Conservation (phyloP, 2,797 vertebrate species). For the Premnoplex brunnescens region DNA sequence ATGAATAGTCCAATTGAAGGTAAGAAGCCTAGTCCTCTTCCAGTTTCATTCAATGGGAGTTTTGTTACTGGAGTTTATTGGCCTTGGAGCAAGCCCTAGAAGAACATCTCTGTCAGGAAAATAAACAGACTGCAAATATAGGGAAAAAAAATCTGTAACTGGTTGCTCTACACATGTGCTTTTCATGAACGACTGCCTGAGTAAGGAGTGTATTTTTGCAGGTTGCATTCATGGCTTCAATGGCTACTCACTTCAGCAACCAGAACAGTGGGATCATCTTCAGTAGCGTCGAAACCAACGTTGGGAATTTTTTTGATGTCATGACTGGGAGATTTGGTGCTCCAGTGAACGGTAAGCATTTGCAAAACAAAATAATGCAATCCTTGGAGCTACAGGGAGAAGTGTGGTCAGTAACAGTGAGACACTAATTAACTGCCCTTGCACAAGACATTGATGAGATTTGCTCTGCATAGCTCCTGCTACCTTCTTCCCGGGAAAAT, state of each 20-base stretch:
- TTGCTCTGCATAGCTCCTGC: not conserved
- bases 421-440: not conserved
- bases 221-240: conserved; percentile 84
- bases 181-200: not conserved
- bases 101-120: conserved; percentile 52
- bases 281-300: conserved; percentile 83
- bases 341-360: conserved; percentile 79
- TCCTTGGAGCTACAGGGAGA: not conserved
- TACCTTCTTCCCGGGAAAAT: not conserved
- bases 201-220: conserved; percentile 37
- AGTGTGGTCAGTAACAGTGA: not conserved
- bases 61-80: conserved; percentile 45
- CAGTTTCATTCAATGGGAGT: conserved; percentile 32
- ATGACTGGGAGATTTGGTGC: conserved; percentile 85
- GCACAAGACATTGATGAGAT: not conserved
- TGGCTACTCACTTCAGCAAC: conserved; percentile 86
- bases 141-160: not conserved
- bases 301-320: conserved; percentile 84
- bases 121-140: conserved; percentile 11
- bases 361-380: not conserved
- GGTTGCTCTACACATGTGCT: not conserved
- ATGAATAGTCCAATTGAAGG: conserved; percentile 58
- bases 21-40: not conserved
- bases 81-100: conserved; percentile 51
- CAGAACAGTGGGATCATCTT: conserved; percentile 86